These are phyloP conservation scores for Ptychoptera contaminata DNA, from an alignment of 2,888 invertebrate species.

Conservation along the genomic window DNA sequence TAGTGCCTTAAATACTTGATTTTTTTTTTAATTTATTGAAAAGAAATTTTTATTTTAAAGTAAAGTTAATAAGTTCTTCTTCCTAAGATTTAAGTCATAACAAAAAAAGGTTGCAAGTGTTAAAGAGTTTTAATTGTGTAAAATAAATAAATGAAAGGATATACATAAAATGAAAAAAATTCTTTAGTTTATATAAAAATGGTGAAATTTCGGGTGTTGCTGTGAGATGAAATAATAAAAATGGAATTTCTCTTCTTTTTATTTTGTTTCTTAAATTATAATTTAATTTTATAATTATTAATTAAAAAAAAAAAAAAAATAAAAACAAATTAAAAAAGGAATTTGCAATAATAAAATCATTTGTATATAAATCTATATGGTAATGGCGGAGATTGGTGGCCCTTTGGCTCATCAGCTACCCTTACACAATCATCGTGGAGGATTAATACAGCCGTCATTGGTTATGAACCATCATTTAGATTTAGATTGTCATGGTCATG, in stretches of 20 bases:
- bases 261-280: not conserved
- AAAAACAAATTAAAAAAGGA: conserved; percentile 2
- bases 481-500: conserved; percentile 31
- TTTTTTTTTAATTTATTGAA: too few relatives aligned
- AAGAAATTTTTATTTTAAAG: too few relatives aligned
- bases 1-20: not conserved
- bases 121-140: not conserved
- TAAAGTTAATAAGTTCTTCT: too few relatives aligned
- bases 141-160: too few relatives aligned
- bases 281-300: not conserved
- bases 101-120: too few relatives aligned
- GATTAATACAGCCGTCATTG: conserved; percentile 42
- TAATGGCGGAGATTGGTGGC: conserved; percentile 49
- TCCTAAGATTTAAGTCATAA: too few relatives aligned
- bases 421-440: conserved; percentile 38
- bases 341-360: not conserved
- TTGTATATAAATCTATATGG: conserved; percentile 32
- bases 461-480: conserved; percentile 41
- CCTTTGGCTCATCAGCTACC: conserved; percentile 48
- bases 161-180: too few relatives aligned
- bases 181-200: too few relatives aligned
- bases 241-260: not conserved
- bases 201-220: not conserved
- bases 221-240: not conserved
- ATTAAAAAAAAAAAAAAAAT: conserved; percentile 1